Evolutionary conservation across 2,797 vertebrate genomes (phyloP).

Genomic region (Tokudaia muenninki): DNA sequence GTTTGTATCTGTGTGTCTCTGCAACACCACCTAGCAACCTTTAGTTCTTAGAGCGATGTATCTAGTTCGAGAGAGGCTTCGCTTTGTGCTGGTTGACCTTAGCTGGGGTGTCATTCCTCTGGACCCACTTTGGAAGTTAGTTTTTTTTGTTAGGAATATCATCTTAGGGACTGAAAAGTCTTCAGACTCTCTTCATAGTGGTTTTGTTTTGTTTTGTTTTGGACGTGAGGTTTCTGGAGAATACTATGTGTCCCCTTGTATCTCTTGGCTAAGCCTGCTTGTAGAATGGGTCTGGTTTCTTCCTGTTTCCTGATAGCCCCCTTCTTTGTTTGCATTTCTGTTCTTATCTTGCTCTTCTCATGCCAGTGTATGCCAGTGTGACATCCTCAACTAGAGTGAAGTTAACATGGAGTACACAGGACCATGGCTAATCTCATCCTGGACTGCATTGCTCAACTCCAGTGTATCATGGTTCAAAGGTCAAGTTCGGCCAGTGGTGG

Average conservation of each 20-base stretch:
- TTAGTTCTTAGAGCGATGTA: neutral
- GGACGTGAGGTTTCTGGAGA: neutral
- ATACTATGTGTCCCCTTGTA: neutral
- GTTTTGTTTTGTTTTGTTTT: neutral
- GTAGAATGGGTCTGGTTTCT: neutral
- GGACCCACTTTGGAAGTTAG: neutral
- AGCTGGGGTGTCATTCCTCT: neutral
- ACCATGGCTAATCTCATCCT: neutral
- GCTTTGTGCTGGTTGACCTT: neutral
- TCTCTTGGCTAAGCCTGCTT: neutral
- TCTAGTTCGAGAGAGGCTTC: neutral
- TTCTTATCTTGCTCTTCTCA: neutral
- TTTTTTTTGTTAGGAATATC: neutral
- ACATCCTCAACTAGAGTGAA: neutral
- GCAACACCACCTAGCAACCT: neutral
- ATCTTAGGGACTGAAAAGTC: neutral
- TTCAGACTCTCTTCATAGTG: neutral
- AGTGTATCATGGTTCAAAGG: neutral
- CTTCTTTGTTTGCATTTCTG: neutral
- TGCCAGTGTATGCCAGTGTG: neutral
- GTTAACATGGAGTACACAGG: neutral
- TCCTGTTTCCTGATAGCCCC: neutral
- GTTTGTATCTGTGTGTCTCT: neutral
- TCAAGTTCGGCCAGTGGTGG: neutral
- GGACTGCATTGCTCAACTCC: neutral